phyloP scores from a whole-genome alignment of 2,888 invertebrate species.

The Thereva nobilitata region DNA sequence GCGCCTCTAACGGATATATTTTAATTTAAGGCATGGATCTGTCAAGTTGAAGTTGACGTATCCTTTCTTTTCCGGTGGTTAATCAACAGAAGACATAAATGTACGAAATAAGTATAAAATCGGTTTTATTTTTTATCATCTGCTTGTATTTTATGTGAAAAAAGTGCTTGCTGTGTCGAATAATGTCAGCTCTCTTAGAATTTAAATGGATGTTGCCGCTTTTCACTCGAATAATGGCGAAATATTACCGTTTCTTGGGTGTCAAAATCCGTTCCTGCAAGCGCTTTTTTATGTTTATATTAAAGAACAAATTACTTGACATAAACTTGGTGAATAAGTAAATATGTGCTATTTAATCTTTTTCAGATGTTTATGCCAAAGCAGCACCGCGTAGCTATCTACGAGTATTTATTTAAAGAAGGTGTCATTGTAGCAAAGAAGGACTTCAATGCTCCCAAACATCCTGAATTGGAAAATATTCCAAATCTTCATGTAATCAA shows the following conservation, averaged over 20 bases:
- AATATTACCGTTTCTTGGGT: neutral
- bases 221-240: neutral
- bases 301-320: neutral
- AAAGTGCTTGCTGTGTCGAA: neutral
- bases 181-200: neutral
- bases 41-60: neutral
- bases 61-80: constrained; percentile 57
- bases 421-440: constrained; percentile 99
- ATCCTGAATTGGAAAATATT: constrained; percentile 91
- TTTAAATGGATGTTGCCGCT: neutral
- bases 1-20: too few species aligned
- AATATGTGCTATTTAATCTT: constrained; percentile 43
- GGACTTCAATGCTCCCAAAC: constrained; percentile 97
- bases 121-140: constrained; percentile 46
- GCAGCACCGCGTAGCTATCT: constrained; percentile 94
- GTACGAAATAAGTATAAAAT: constrained; percentile 52
- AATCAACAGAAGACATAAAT: constrained; percentile 54
- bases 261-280: neutral
- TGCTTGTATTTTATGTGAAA: neutral
- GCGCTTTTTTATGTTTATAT: neutral
- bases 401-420: constrained; percentile 97
- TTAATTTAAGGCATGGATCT: too few species aligned
- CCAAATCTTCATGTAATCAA: constrained; percentile 99
- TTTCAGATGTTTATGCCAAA: constrained; percentile 99
- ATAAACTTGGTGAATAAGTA: constrained; percentile 27